A percentile compares a stretch with the other conserved stretches of the same genome.
These are phyloP conservation scores for Pseudomyrmex flavicornis DNA, from an alignment of 1,140 invertebrate species.

Conservation along the genomic window DNA sequence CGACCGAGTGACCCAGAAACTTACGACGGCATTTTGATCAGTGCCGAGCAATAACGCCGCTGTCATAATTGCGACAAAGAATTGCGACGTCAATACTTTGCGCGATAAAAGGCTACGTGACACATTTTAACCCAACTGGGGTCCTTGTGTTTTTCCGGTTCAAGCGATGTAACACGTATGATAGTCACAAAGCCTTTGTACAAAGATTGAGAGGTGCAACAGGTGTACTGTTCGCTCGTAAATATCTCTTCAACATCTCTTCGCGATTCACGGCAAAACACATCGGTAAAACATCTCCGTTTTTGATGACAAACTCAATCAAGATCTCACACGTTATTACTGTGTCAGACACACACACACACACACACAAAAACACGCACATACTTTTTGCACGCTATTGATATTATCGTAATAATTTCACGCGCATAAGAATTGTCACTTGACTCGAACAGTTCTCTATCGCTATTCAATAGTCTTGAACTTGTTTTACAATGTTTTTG, in stretches of 20 bases:
- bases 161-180: not conserved
- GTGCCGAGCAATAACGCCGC: conserved; percentile 19
- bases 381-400: no score
- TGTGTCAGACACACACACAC: not conserved
- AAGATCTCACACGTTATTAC: no score
- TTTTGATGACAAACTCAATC: no score
- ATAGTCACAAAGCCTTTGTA: not conserved
- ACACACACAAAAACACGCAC: not conserved
- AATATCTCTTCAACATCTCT: conserved; percentile 6
- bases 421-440: no score
- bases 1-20: conserved; percentile 50
- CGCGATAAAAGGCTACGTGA: not conserved
- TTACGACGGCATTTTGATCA: conserved; percentile 37
- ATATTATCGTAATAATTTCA: no score
- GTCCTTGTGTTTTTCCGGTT: conserved; percentile 1
- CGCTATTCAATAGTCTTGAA: no score
- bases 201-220: conserved; percentile 16
- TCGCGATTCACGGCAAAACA: not conserved
- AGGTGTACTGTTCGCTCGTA: conserved; percentile 2
- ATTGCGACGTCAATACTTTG: not conserved
- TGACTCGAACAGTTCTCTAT: no score
- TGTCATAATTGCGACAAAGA: conserved; percentile 33
- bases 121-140: not conserved
- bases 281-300: no score
- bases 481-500: no score